Base-by-base conservation (phyloP, 2,113 vertebrate species). In the Centropus bengalensis region DNA sequence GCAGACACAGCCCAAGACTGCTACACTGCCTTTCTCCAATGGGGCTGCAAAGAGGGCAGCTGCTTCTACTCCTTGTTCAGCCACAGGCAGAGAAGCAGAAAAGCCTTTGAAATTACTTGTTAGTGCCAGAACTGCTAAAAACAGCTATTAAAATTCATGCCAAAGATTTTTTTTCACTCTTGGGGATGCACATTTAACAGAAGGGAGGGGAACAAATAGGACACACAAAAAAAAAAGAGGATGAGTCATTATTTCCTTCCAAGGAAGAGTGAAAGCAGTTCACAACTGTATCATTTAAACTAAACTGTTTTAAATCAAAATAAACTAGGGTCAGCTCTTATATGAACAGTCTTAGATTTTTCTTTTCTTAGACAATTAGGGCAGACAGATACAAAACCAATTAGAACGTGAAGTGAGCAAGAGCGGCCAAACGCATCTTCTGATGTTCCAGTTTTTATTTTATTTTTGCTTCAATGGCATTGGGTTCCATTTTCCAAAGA, bases 271-370 rank as follows among this genome's bases (percentile, higher is more conserved):
- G 20, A 30, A 76, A 92, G 16, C 59, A 73, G 24, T 52, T 82
- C 60, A 62, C 20, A 60, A 73, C 8, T 83, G 26, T 23, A 58
- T 38, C 33, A 76, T 32, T 83, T 73, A 38, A 78, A 87, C 9
- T 58, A 73, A 75, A 66, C 38, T 75, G 14, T 89, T 94, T 89
- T 62, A 92, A 96, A 89, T 60, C 20, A 58, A n/a, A 70, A 59
- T 51, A 70, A 91, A 54, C 15, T 30, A 12, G 15, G 10, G 44
- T 58, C 58, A 89, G 42, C 8, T 73, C 36, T 79, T 58, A 33
- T 1, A 38, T 27, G 23, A 83, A 45, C 38, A 75, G 9, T 51
- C 42, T 30, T 27, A 52, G 44, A 14, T 73, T 20, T 64, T 42
- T 55, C 49, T 22, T 10, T 28, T 7, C 24, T 66, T 83, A 54